Evolutionary conservation across 2,113 vertebrate genomes (phyloP).

Genomic region (Ardeotis arabs): DNA sequence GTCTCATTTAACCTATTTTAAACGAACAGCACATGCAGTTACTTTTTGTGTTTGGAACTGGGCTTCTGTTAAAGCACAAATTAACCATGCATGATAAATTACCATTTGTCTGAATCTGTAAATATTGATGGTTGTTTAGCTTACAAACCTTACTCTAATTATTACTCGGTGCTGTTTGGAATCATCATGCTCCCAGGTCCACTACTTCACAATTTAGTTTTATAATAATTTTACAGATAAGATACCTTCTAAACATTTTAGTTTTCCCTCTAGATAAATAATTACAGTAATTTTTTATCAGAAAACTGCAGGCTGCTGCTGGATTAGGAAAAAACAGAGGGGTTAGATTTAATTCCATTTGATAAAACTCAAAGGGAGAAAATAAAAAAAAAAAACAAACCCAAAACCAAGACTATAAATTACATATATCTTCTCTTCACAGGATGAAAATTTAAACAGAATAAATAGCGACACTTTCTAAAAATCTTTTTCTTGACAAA

Average conservation of each 20-base stretch:
- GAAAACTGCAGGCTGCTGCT: not conserved
- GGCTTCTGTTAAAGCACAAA: not conserved
- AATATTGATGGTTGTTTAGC: not conserved
- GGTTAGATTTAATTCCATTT: not conserved
- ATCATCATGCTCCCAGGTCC: not conserved
- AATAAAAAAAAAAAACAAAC: too few relatives aligned
- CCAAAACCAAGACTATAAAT: not conserved
- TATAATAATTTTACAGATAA: constrained; percentile 52
- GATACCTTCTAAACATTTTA: not conserved
- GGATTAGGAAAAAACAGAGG: not conserved
- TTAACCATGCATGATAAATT: not conserved
- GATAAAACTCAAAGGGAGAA: not conserved
- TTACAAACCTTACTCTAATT: constrained; percentile 23
- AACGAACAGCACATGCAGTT: not conserved
- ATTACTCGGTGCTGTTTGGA: not conserved
- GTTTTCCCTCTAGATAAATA: constrained; percentile 36
- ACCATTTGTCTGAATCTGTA: constrained; percentile 14
- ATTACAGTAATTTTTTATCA: constrained; percentile 46
- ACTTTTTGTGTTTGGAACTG: not conserved
- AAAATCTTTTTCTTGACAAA: not conserved
- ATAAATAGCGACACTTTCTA: not conserved
- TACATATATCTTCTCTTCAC: not conserved
- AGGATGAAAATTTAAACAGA: not conserved
- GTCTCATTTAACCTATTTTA: not conserved
- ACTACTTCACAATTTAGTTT: constrained; percentile 4